Percentiles rank a stretch among this genome's conserved stretches.
Evolutionary conservation across 2,888 invertebrate species (phyloP).

Genomic region (Rugalucina vietnamica): DNA sequence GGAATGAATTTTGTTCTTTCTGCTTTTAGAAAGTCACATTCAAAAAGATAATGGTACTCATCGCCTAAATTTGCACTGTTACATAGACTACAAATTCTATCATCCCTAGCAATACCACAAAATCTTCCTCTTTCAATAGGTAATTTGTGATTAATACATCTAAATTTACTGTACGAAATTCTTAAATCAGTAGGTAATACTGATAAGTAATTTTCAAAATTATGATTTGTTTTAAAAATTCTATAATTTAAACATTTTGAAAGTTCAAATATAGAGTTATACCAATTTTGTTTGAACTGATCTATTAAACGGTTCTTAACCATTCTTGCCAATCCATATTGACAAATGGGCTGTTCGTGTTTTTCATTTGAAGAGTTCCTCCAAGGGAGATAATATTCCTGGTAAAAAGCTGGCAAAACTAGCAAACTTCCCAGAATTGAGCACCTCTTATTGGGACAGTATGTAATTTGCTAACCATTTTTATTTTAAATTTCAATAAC

Average conservation of each 20-base stretch:
- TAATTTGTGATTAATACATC: background rate
- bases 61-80: background rate
- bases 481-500: no score
- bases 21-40: background rate
- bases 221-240: background rate
- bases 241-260: background rate
- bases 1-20: background rate
- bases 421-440: no score
- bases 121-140: background rate
- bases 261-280: background rate
- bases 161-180: background rate
- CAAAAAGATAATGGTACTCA: background rate
- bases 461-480: no score
- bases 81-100: background rate
- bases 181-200: background rate
- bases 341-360: no score
- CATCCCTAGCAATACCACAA: background rate
- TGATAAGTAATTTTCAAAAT: background rate
- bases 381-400: no score
- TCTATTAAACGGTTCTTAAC: background rate
- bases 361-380: no score
- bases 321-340: slow-evolving; percentile 4
- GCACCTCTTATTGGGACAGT: no score
- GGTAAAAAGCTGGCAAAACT: no score
- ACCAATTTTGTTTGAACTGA: slow-evolving; percentile 9